A percentile compares a stretch with the other conserved stretches of the same genome.
Conservation (phyloP, 1,140 invertebrate species). For the Apis florea region DNA sequence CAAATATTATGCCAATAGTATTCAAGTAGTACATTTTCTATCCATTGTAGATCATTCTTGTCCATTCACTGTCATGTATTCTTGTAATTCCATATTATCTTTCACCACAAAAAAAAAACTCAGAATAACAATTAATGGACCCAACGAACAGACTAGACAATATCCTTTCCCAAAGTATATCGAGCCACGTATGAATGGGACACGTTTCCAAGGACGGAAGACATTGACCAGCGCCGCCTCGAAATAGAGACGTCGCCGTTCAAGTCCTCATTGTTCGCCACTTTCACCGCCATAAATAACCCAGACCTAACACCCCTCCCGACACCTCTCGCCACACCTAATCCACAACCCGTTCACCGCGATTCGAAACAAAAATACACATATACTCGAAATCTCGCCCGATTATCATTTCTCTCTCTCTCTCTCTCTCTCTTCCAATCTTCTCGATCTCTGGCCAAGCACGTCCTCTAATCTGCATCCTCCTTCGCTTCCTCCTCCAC, state of each 20-base stretch:
- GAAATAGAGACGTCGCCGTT: constrained; percentile 27
- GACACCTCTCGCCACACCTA: not conserved
- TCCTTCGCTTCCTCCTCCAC: not conserved
- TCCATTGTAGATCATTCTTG: too few relatives aligned
- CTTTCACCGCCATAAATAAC: constrained; percentile 35
- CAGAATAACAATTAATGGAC: not conserved
- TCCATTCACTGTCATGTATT: too few relatives aligned
- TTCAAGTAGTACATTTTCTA: too few relatives aligned
- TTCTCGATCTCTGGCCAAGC: not conserved
- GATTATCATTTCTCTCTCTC: constrained; percentile 20
- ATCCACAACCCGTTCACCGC: not conserved
- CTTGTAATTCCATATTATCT: not conserved
- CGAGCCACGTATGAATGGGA: not conserved
- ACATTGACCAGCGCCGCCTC: constrained; percentile 11
- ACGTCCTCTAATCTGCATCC: not conserved
- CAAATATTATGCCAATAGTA: too few relatives aligned
- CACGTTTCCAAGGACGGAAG: not conserved
- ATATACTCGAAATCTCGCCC: constrained; percentile 5
- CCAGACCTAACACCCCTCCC: not conserved
- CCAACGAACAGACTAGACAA: too few relatives aligned
- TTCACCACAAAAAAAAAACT: not conserved
- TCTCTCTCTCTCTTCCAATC: not conserved
- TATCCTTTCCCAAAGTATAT: not conserved
- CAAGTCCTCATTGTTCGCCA: constrained; percentile 27
- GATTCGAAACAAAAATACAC: not conserved